phyloP scores from a whole-genome alignment of 2,888 invertebrate genomes.

The Meteorus cinctellus region DNA sequence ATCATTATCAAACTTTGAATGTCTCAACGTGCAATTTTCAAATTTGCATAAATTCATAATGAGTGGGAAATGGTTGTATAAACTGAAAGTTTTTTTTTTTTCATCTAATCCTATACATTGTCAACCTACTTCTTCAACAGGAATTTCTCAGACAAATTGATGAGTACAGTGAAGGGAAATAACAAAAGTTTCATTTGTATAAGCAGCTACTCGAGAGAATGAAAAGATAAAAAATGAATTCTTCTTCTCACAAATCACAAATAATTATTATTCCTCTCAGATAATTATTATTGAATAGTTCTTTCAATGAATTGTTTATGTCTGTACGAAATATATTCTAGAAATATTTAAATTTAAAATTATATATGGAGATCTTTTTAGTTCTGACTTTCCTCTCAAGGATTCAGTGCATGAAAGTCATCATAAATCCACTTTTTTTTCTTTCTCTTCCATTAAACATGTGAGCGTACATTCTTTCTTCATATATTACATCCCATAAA shows the following conservation, averaged over 20 bases:
- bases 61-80: not conserved
- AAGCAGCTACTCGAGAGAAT: not conserved
- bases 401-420: conserved; percentile 24
- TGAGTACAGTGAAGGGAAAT: not conserved
- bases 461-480: not conserved
- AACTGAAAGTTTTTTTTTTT: not conserved
- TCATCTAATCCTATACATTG: not conserved
- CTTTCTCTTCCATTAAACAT: conserved; percentile 2
- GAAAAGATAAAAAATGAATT: not conserved
- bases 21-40: not conserved
- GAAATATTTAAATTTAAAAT: not conserved
- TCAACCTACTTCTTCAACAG: not conserved
- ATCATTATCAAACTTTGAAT: not conserved
- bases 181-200: not conserved
- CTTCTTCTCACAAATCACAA: not conserved
- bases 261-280: conserved; percentile 2
- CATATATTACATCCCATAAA: not conserved
- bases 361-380: not conserved
- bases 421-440: not conserved
- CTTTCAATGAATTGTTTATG: not conserved
- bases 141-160: conserved; percentile 7
- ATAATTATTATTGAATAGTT: conserved; percentile 18
- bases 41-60: not conserved
- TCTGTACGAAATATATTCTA: not conserved
- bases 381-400: not conserved